A percentile compares a stretch with the other conserved stretches of the same genome.
phyloP scores from a whole-genome alignment of 2,113 vertebrate genomes.

The Platycercus adscitus region DNA sequence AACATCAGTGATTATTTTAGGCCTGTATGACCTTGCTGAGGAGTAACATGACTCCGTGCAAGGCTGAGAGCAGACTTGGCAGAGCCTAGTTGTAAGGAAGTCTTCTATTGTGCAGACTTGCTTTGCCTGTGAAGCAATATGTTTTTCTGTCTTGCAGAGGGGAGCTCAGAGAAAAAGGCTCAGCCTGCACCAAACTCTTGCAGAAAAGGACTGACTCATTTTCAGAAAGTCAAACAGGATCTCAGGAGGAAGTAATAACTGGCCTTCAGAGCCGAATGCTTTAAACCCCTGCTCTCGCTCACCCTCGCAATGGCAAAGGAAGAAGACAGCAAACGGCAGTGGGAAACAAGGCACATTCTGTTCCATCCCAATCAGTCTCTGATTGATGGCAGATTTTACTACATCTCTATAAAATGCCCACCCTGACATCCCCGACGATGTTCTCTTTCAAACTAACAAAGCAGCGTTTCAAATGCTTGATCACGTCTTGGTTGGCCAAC shows the following conservation, averaged over 20 bases:
- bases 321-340: background rate
- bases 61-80: slow-evolving; percentile 46
- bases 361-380: slow-evolving; percentile 1
- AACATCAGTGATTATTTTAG: slow-evolving; percentile 49
- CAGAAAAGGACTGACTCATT: slow-evolving; percentile 58
- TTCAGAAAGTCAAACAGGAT: slow-evolving; percentile 57
- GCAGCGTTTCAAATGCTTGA: slow-evolving; percentile 39
- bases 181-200: slow-evolving; percentile 24
- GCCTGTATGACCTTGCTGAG: slow-evolving; percentile 52
- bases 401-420: background rate
- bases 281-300: slow-evolving; percentile 12
- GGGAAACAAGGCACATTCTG: slow-evolving; percentile 33
- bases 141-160: slow-evolving; percentile 10
- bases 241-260: slow-evolving; percentile 43
- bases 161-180: slow-evolving; percentile 39
- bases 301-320: background rate
- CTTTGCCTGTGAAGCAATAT: slow-evolving; percentile 50
- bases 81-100: slow-evolving; percentile 34
- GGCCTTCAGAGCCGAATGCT: background rate
- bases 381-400: slow-evolving; percentile 41
- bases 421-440: background rate
- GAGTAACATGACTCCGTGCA: slow-evolving; percentile 48
- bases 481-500: background rate
- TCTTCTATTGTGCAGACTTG: slow-evolving; percentile 67
- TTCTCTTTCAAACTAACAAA: slow-evolving; percentile 52